Evolutionary conservation across 2,113 vertebrate genomes (phyloP).

Genomic region (Plectropomus leopardus): DNA sequence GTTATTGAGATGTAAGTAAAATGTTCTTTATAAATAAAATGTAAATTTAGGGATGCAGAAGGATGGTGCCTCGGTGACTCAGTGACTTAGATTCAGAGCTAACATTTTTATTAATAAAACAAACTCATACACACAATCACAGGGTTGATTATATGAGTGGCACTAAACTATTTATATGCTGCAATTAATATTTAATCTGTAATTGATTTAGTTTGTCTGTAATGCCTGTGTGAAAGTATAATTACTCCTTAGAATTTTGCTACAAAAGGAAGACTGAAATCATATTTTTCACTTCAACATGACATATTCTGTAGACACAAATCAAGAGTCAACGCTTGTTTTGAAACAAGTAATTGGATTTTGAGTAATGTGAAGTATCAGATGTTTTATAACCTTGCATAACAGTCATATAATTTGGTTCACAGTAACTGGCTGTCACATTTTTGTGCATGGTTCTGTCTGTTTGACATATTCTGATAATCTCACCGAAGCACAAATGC

Average conservation of each 20-base stretch:
- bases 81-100: not conserved
- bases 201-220: constrained; percentile 4
- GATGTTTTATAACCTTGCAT: not conserved
- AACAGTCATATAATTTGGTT: not conserved
- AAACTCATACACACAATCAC: not conserved
- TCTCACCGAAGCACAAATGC: not conserved
- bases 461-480: not conserved
- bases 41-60: constrained; percentile 5
- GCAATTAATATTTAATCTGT: constrained; percentile 36
- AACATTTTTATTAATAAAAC: not conserved
- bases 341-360: not conserved
- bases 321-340: not conserved
- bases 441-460: not conserved
- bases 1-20: constrained; percentile 31
- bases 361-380: not conserved
- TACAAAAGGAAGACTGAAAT: not conserved
- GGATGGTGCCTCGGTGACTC: not conserved
- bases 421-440: not conserved
- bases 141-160: not conserved
- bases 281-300: not conserved
- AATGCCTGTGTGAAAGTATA: not conserved
- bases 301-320: not conserved
- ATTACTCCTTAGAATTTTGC: not conserved
- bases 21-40: constrained; percentile 8
- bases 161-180: constrained; percentile 15